Base-by-base conservation (phyloP, 2,797 vertebrate genomes). In the Erpetoichthys calabaricus region DNA sequence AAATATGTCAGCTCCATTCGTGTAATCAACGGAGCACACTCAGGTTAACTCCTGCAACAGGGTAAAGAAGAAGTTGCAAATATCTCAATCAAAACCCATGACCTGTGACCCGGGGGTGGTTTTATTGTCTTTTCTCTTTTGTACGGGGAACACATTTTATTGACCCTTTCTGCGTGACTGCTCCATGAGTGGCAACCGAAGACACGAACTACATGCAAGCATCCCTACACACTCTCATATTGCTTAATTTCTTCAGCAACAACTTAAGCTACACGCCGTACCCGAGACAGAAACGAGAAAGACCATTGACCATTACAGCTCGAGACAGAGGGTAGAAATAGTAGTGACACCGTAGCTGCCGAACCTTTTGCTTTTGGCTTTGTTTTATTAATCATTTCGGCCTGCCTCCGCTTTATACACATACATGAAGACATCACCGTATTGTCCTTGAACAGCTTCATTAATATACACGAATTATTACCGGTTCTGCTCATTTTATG, bases 71-170 rank as follows among this genome's bases (percentile, higher is more conserved):
- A 62, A 65, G 64, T 70, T 65, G 73, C 64, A 67, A 84, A 85
- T 84, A 83, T 85, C 82, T 86, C 81, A 86, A 85, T 85, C 83
- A 80, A 75, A 61, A 77, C 77, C 70, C 63, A 62, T 68, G 80
- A 85, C 81, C 81, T 80, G 67, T 83, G 82, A 77, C 83, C 80
- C 54, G 47, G 66, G 74, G 76, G 77, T 83, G 77, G 80, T 76
- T 82, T 76, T 67, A 83, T 85, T 85, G 80, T 86, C 70, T 75
- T 70, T 56, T 62, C 68, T 59, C 68, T 79, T 72, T 82, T 73
- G 70, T 71, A 70, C 67, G 72, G 75, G 72, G 78, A 78, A 79
- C 70, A 72, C 72, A 75, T 73, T 79, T 77, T 73, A 70, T 70
- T 77, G 77, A 74, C 71, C 69, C 64, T 75, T 79, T 78, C 72